A percentile compares a stretch with the other conserved stretches of the same genome.
These are phyloP conservation scores for Himalopsyche tibetana DNA, from an alignment of 2,888 invertebrate species.

Conservation along the genomic window DNA sequence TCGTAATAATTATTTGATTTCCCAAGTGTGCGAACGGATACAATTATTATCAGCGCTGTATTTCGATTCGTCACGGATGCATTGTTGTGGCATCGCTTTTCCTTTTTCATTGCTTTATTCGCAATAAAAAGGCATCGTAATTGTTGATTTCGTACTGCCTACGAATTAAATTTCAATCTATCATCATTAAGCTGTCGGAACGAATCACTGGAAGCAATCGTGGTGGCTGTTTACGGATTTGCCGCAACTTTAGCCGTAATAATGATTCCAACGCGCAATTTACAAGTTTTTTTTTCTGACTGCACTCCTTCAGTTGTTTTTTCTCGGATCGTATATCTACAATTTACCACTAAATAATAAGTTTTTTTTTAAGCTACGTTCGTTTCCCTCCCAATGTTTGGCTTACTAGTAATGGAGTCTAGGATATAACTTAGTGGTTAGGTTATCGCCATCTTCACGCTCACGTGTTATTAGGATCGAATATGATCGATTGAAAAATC, in stretches of 20 bases:
- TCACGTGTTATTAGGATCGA: too few species aligned
- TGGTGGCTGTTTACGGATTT: background rate
- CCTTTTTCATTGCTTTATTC: background rate
- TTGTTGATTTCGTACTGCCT: background rate
- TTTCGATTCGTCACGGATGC: constrained; percentile 34
- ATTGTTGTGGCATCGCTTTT: background rate
- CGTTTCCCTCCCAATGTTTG: too few species aligned
- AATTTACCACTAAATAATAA: too few species aligned
- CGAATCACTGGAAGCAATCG: constrained; percentile 15
- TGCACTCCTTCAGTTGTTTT: background rate
- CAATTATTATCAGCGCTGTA: constrained; percentile 22
- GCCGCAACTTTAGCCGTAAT: background rate
- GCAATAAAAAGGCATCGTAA: constrained; percentile 2
- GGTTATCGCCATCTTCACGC: too few species aligned
- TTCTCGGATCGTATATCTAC: background rate
- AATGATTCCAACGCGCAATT: background rate
- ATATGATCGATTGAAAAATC: too few species aligned
- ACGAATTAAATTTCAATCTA: constrained; percentile 32
- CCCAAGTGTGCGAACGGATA: constrained; percentile 32
- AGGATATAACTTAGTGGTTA: too few species aligned
- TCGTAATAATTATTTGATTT: constrained; percentile 39
- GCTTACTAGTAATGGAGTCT: too few species aligned
- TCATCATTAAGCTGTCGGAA: constrained; percentile 35
- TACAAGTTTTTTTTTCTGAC: background rate
- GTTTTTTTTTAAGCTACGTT: too few species aligned